Evolutionary conservation across 1,140 invertebrate species (phyloP).

Genomic region (Cheumatopsyche charites): DNA sequence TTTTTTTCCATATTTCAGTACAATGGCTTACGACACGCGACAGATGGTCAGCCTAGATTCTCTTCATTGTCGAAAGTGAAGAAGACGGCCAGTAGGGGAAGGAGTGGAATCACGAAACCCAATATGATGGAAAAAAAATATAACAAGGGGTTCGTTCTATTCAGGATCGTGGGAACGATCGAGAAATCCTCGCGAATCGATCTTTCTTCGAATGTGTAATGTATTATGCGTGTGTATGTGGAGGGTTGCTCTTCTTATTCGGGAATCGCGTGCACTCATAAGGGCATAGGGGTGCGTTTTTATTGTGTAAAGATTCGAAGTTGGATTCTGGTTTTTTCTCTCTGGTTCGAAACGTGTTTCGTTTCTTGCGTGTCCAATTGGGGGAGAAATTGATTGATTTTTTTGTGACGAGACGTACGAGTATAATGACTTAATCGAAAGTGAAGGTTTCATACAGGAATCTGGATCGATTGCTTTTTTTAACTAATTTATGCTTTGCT

Average conservation of each 20-base stretch:
- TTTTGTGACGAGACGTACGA: no score
- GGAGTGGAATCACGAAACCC: not conserved
- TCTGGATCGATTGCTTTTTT: no score
- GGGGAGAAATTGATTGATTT: no score
- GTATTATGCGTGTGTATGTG: not conserved
- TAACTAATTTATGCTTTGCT: no score
- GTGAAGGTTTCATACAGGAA: no score
- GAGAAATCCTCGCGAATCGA: slow-evolving; percentile 38
- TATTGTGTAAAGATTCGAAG: slow-evolving; percentile 1
- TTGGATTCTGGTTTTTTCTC: slow-evolving; percentile 33
- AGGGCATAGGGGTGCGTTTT: slow-evolving; percentile 29
- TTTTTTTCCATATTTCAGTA: slow-evolving; percentile 5
- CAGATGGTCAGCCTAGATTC: slow-evolving; percentile 42
- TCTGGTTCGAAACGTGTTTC: not conserved
- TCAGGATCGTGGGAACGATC: slow-evolving; percentile 41
- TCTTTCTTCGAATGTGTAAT: slow-evolving; percentile 20
- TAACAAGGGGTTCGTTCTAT: slow-evolving; percentile 34
- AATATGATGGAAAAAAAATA: slow-evolving; percentile 28
- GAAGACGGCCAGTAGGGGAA: slow-evolving; percentile 29
- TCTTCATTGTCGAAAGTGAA: slow-evolving; percentile 37
- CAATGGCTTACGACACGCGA: slow-evolving; percentile 37
- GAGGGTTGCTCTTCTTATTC: slow-evolving; percentile 33
- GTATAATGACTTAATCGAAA: no score
- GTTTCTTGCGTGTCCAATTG: no score
- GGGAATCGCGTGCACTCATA: not conserved